These are phyloP conservation scores for Leptodactylus fuscus DNA, from an alignment of 2,113 vertebrate genomes.

Conservation along the genomic window DNA sequence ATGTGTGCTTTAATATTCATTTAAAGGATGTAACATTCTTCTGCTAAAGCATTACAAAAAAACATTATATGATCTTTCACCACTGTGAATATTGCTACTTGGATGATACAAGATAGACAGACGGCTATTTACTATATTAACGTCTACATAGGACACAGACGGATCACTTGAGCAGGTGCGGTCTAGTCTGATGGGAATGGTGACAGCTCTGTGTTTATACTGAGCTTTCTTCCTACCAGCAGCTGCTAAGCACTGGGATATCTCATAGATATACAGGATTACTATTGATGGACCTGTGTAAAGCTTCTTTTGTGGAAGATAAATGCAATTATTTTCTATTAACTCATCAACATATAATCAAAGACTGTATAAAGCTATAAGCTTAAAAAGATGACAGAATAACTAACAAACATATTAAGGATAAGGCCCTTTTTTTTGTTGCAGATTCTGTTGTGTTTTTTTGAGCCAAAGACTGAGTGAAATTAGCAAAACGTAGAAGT, in stretches of 20 bases:
- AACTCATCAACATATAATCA: not conserved
- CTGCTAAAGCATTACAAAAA: not conserved
- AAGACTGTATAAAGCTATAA: too few species aligned
- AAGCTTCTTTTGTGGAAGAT: not conserved
- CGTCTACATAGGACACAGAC: not conserved
- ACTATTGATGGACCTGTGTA: not conserved
- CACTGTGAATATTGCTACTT: not conserved
- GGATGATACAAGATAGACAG: not conserved
- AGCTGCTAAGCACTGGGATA: not conserved
- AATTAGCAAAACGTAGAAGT: too few species aligned
- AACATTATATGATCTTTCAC: constrained; percentile 4
- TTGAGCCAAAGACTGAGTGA: too few species aligned
- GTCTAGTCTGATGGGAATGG: not conserved
- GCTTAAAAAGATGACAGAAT: too few species aligned
- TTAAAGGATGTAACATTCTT: not conserved
- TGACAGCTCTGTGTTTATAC: constrained; percentile 7
- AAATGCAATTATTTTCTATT: not conserved
- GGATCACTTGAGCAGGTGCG: constrained; percentile 1
- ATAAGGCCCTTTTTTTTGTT: too few species aligned
- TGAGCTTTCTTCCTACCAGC: not conserved
- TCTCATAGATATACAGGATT: not conserved
- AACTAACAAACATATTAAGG: too few species aligned
- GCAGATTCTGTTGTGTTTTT: too few species aligned
- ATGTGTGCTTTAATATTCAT: too few species aligned
- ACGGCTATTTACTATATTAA: not conserved